Evolutionary conservation across 2,888 invertebrate genomes (phyloP).

Genomic region (Melipona beecheii): DNA sequence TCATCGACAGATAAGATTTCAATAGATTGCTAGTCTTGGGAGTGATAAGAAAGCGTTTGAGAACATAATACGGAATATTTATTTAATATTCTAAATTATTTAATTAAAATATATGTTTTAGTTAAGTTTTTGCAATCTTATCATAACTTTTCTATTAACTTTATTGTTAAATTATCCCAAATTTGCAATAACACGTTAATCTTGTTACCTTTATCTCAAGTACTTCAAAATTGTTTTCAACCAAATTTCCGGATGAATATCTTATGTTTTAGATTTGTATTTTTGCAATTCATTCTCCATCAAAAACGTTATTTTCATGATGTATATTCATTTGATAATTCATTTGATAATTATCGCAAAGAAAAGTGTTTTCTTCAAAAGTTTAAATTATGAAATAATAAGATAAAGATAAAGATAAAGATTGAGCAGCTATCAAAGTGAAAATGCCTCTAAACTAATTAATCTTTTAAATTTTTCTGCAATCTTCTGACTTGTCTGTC

Average conservation of each 20-base stretch:
- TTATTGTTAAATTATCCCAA: background rate
- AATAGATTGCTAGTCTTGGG: background rate
- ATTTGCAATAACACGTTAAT: background rate
- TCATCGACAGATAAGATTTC: constrained; percentile 36
- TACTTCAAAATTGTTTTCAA: constrained; percentile 2
- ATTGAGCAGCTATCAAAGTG: background rate
- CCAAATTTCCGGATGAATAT: background rate
- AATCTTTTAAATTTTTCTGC: background rate
- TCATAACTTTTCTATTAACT: background rate
- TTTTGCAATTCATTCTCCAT: background rate
- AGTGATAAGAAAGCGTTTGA: background rate
- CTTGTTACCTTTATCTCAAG: background rate
- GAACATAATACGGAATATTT: background rate
- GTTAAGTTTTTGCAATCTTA: background rate
- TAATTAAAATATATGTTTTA: background rate
- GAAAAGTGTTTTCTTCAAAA: background rate
- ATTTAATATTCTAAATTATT: background rate
- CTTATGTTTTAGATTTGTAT: background rate
- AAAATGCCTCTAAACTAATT: background rate
- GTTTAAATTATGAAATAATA: background rate
- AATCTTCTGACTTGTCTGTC: background rate
- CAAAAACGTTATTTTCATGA: background rate
- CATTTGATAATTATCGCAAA: too few species aligned
- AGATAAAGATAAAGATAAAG: too few species aligned
- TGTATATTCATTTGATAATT: background rate